Evolutionary conservation across 53 echinoderm and acorn worm genomes (phyloP).

Genomic region (Actinopyga echinites): DNA sequence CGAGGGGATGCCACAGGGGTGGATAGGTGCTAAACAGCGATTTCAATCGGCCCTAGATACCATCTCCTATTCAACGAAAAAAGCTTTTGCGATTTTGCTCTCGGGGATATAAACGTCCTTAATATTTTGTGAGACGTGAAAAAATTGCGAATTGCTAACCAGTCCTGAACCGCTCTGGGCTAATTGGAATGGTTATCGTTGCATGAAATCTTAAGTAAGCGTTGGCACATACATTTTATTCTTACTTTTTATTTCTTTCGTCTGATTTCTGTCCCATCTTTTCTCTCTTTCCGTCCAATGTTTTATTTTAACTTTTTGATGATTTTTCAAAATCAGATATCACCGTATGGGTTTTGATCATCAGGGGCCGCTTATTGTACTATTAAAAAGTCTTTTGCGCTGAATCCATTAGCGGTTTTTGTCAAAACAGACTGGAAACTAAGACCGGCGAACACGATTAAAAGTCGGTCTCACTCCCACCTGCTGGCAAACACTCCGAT

Average conservation of each 20-base stretch:
- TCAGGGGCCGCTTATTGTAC: conserved; percentile 19
- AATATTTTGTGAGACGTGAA: conserved; percentile 8
- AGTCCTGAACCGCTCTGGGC: conserved; percentile 14
- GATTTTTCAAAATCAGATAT: too few relatives aligned
- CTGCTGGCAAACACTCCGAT: conserved; percentile 2
- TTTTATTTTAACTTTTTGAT: not conserved
- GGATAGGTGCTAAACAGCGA: conserved; percentile 12
- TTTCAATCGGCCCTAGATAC: not conserved
- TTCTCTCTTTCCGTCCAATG: not conserved
- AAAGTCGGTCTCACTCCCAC: conserved; percentile 1
- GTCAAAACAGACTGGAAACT: not conserved
- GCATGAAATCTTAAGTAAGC: conserved; percentile 32
- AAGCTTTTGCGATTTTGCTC: conserved; percentile 16
- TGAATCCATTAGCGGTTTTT: conserved; percentile 22
- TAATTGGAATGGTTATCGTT: conserved; percentile 18
- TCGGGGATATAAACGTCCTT: conserved; percentile 17
- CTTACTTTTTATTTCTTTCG: conserved; percentile 1
- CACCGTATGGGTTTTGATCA: not conserved
- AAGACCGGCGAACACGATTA: not conserved
- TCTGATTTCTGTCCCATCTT: not conserved
- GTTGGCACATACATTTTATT: conserved; percentile 24
- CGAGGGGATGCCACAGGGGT: not conserved
- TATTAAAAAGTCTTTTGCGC: conserved; percentile 22
- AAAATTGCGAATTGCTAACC: not conserved
- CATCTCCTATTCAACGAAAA: not conserved